Evolutionary conservation across 2,888 invertebrate genomes (phyloP).

Genomic region (Aleiodes testaceus): DNA sequence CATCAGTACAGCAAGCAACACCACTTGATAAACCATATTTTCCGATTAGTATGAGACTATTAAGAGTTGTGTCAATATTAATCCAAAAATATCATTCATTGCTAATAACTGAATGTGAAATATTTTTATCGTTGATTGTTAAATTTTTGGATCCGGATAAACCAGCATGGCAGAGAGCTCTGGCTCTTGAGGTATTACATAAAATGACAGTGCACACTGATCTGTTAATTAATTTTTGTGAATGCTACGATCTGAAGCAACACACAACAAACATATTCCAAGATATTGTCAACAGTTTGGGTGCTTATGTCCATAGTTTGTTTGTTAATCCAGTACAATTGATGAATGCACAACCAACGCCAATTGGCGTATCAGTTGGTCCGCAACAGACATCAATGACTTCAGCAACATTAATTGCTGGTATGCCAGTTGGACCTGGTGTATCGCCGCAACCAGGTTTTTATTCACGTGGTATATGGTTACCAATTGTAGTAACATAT

Average conservation of each 20-base stretch:
- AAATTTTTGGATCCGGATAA: slow-evolving; percentile 98
- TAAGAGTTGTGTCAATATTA: slow-evolving; percentile 93
- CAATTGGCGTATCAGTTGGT: slow-evolving; percentile 70
- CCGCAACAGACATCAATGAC: slow-evolving; percentile 59
- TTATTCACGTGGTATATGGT: slow-evolving; percentile 92
- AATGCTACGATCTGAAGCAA: slow-evolving; percentile 95
- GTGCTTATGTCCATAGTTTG: slow-evolving; percentile 94
- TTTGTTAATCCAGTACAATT: slow-evolving; percentile 79
- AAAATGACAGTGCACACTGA: slow-evolving; percentile 93
- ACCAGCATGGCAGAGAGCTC: slow-evolving; percentile 95
- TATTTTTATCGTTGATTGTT: slow-evolving; percentile 95
- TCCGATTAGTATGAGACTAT: slow-evolving; percentile 95
- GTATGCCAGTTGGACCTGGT: slow-evolving; percentile 83
- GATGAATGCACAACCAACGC: slow-evolving; percentile 40
- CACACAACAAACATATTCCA: slow-evolving; percentile 95
- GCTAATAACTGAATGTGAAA: slow-evolving; percentile 98
- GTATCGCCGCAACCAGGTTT: slow-evolving; percentile 93
- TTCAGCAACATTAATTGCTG: slow-evolving; percentile 79
- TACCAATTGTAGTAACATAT: slow-evolving; percentile 90
- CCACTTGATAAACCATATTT: slow-evolving; percentile 94
- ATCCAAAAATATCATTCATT: slow-evolving; percentile 94
- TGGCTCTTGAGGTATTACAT: slow-evolving; percentile 96
- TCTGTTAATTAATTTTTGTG: slow-evolving; percentile 91
- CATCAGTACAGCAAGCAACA: slow-evolving; percentile 78
- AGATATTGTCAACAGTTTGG: slow-evolving; percentile 95